Conservation (phyloP, 2,797 vertebrate species). For the Nothura maculosa region DNA sequence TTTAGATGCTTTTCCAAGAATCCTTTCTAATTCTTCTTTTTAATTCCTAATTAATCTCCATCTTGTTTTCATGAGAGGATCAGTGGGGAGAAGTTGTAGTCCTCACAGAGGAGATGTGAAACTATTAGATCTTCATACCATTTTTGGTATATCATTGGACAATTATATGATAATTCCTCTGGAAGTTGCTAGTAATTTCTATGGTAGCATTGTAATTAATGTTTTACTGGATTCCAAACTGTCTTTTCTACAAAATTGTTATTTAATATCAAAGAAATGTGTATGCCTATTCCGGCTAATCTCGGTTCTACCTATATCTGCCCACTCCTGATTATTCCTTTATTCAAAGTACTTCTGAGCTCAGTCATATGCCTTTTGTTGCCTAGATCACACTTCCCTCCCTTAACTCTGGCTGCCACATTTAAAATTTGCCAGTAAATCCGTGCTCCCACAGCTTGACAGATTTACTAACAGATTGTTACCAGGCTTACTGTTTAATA, state of each 20-base stretch:
- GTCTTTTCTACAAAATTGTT: neutral
- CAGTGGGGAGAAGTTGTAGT: neutral
- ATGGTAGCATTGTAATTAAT: neutral
- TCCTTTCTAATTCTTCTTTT: neutral
- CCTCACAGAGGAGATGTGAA: neutral
- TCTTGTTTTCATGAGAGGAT: neutral
- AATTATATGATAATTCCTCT: neutral
- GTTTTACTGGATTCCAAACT: neutral
- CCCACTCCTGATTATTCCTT: conserved; percentile 19
- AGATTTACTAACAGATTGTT: conserved; percentile 73
- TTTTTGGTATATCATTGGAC: neutral
- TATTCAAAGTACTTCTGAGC: conserved; percentile 35
- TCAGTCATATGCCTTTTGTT: conserved; percentile 46
- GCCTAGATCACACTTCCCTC: conserved; percentile 14
- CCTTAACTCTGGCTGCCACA: conserved; percentile 18
- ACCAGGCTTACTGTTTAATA: conserved; percentile 45
- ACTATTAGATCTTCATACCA: neutral
- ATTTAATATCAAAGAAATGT: neutral
- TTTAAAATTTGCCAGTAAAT: conserved; percentile 54
- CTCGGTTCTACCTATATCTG: neutral
- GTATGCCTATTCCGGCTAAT: neutral
- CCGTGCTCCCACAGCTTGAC: conserved; percentile 49
- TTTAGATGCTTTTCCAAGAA: neutral
- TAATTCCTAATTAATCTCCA: neutral
- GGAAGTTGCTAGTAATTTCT: neutral